Percentiles rank a stretch among this genome's conserved stretches.
Conservation (phyloP, 1,140 invertebrate species). For the Pogonognathellus flavescens region DNA sequence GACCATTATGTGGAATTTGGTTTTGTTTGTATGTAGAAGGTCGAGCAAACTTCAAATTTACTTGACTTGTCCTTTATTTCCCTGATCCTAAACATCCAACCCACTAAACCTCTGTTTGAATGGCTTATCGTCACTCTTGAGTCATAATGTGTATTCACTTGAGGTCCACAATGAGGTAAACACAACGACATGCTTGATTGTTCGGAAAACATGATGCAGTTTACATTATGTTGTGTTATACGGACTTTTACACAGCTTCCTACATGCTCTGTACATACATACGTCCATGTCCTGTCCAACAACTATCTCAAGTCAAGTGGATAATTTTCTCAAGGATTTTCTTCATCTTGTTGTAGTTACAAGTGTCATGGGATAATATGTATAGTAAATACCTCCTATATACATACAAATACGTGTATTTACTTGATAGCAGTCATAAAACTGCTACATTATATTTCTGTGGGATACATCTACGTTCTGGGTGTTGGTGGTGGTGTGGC, state of each 20-base stretch:
- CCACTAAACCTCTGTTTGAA: neutral
- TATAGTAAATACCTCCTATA: neutral
- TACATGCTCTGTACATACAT: too few relatives aligned
- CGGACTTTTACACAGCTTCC: too few relatives aligned
- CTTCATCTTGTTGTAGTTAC: neutral
- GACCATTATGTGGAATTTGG: neutral
- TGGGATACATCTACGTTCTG: too few relatives aligned
- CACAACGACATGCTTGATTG: constrained; percentile 36
- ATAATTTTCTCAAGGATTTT: constrained; percentile 47
- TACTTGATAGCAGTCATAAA: too few relatives aligned
- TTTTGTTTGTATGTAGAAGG: constrained; percentile 23
- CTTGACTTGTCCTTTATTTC: constrained; percentile 42
- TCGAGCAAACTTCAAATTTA: neutral
- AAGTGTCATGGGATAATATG: neutral
- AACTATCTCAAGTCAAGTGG: constrained; percentile 36
- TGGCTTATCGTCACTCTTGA: constrained; percentile 22
- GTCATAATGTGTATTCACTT: constrained; percentile 36
- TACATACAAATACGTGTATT: too few relatives aligned
- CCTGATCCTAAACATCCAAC: constrained; percentile 41
- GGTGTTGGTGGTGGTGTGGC: neutral
- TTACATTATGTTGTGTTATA: neutral
- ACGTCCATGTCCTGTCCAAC: too few relatives aligned
- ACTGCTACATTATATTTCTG: too few relatives aligned
- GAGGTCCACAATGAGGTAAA: constrained; percentile 43
- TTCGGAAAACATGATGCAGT: constrained; percentile 12